Percentiles rank a stretch among this genome's conserved stretches.
Evolutionary conservation across 2,888 invertebrate species (phyloP).

Genomic region (Hirtodrosophila cameraria): DNA sequence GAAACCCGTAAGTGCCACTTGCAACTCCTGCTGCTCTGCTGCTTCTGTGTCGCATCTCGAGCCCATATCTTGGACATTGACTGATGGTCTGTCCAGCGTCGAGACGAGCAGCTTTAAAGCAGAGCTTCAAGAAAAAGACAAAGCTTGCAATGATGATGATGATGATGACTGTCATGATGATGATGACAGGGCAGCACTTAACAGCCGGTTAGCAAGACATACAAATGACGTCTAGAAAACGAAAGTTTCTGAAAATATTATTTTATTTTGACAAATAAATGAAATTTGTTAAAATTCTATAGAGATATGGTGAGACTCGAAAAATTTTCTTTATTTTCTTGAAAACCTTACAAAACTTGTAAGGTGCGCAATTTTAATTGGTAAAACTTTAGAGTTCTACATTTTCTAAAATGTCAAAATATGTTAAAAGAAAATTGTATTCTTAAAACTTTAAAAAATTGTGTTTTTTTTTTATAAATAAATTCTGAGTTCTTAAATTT

Average conservation of each 20-base stretch:
- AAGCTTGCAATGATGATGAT: constrained; percentile 22
- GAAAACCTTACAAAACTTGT: too few species aligned
- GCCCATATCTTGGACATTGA: constrained; percentile 58
- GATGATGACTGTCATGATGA: constrained; percentile 19
- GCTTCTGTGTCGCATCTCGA: constrained; percentile 19
- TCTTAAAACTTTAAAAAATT: too few species aligned
- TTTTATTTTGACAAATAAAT: background rate
- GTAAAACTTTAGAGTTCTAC: too few species aligned
- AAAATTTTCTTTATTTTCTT: too few species aligned
- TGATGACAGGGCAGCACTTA: constrained; percentile 54
- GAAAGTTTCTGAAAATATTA: too few species aligned
- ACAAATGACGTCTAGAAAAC: constrained; percentile 21
- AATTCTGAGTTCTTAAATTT: too few species aligned
- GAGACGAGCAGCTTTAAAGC: constrained; percentile 7
- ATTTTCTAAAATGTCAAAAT: too few species aligned
- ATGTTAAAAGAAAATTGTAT: too few species aligned
- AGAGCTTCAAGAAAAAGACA: constrained; percentile 15
- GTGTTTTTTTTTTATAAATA: too few species aligned
- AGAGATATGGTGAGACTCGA: too few species aligned
- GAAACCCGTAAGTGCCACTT: constrained; percentile 29
- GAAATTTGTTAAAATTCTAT: background rate
- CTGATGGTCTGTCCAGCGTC: constrained; percentile 46
- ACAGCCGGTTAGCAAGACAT: constrained; percentile 46
- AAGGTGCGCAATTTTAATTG: too few species aligned
- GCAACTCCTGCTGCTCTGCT: constrained; percentile 25